phyloP scores from a whole-genome alignment of 2,888 invertebrate genomes.

The Xanthorhoe designata region DNA sequence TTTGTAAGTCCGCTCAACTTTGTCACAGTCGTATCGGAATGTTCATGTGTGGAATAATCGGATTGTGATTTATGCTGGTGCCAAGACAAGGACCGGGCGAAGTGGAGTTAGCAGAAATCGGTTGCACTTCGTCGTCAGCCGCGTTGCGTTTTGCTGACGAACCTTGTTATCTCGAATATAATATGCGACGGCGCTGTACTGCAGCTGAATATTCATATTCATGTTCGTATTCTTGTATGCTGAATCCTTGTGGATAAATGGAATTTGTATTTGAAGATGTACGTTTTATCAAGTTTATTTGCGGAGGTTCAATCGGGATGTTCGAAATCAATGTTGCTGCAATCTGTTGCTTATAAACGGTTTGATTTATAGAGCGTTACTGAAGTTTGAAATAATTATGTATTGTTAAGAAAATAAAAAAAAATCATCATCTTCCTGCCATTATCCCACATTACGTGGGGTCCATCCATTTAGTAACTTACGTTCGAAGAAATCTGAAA shows the following conservation, averaged over 20 bases:
- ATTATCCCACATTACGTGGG: too few relatives aligned
- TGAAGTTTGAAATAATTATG: too few relatives aligned
- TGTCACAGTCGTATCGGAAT: conserved; percentile 27
- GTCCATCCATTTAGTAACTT: too few relatives aligned
- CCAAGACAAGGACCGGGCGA: conserved; percentile 59
- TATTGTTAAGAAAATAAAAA: too few relatives aligned
- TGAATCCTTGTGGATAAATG: conserved; percentile 46
- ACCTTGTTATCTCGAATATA: conserved; percentile 79
- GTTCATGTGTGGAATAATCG: conserved; percentile 37
- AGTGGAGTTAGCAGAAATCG: conserved; percentile 67
- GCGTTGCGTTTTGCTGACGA: conserved; percentile 74
- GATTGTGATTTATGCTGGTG: conserved; percentile 53
- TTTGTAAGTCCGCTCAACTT: conserved; percentile 31
- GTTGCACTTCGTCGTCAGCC: conserved; percentile 50
- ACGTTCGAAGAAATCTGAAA: neutral
- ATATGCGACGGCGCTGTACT: conserved; percentile 64
- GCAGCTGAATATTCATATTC: conserved; percentile 82
- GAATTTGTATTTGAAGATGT: conserved; percentile 46
- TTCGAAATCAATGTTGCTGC: conserved; percentile 37
- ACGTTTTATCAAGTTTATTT: conserved; percentile 36
- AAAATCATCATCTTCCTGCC: too few relatives aligned
- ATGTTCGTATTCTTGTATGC: conserved; percentile 68
- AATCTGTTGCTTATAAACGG: conserved; percentile 16
- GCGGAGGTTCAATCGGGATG: conserved; percentile 33
- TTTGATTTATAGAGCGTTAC: neutral